phyloP scores from a whole-genome alignment of 2,113 vertebrate species.

The Polypterus senegalus region DNA sequence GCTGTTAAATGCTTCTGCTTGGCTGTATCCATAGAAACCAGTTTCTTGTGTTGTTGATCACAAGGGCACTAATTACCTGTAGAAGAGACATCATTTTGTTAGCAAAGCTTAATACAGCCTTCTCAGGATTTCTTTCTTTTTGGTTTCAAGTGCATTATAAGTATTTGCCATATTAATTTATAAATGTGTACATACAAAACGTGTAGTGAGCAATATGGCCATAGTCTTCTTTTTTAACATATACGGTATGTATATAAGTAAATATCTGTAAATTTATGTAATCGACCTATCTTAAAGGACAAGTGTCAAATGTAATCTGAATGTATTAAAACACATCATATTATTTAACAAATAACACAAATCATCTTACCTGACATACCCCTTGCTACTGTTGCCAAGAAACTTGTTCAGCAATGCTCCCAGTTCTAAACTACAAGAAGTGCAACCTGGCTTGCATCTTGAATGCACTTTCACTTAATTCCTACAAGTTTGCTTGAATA shows the following conservation, averaged over 20 bases:
- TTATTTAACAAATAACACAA: no score
- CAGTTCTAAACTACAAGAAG: no score
- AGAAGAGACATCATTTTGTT: slow-evolving; percentile 38
- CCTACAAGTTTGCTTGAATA: no score
- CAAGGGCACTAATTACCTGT: slow-evolving; percentile 48
- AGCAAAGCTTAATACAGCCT: slow-evolving; percentile 26
- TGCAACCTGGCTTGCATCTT: no score
- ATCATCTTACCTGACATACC: no score
- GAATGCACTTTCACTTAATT: no score
- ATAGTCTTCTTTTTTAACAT: not conserved
- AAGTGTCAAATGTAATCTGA: no score
- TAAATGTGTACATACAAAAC: not conserved
- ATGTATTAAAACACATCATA: no score
- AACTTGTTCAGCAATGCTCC: no score
- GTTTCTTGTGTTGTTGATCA: slow-evolving; percentile 42
- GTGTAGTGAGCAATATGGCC: not conserved
- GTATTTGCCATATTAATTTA: not conserved
- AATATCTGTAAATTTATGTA: not conserved
- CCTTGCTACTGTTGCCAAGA: no score
- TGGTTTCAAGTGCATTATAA: not conserved
- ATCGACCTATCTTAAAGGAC: no score
- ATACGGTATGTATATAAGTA: not conserved
- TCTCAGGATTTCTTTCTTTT: not conserved
- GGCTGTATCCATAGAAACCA: slow-evolving; percentile 61
- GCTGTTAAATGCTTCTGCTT: slow-evolving; percentile 43